A percentile compares a stretch with the other conserved stretches of the same genome.
Conservation (phyloP, 2,797 vertebrate genomes). For the Pangasius macronema region DNA sequence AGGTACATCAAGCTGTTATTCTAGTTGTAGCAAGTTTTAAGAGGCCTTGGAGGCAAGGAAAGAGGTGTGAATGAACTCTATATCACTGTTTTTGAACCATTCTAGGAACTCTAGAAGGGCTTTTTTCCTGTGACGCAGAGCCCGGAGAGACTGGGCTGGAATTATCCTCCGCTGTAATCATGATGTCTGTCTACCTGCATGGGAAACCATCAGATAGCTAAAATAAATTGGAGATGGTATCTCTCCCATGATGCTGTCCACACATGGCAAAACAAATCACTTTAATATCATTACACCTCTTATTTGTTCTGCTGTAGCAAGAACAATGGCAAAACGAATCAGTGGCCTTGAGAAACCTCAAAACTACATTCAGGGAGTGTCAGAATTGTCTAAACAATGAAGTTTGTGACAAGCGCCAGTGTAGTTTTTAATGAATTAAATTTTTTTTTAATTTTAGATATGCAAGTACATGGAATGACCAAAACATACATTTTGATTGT, state of each 20-base stretch:
- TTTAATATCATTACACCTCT: not conserved
- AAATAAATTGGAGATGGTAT: not conserved
- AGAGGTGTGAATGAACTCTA: not conserved
- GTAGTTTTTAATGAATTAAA: too few species aligned
- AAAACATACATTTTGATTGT: not conserved
- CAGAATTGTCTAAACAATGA: not conserved
- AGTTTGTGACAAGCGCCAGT: not conserved
- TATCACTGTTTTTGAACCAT: not conserved
- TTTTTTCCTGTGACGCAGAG: not conserved
- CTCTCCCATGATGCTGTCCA: not conserved
- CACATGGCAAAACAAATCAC: not conserved
- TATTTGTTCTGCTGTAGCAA: not conserved
- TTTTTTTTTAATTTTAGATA: too few species aligned
- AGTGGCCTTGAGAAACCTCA: not conserved
- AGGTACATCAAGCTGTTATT: not conserved
- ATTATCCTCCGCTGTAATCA: not conserved
- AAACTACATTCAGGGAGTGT: not conserved
- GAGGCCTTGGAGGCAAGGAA: not conserved
- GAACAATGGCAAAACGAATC: not conserved
- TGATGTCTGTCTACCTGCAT: not conserved
- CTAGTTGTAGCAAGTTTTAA: not conserved
- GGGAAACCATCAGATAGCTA: not conserved
- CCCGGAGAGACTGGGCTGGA: not conserved
- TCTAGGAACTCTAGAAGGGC: not conserved
- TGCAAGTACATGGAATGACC: not conserved